These are phyloP conservation scores for Sandelia bainsii DNA, from an alignment of 2,797 vertebrate species.

Conservation along the genomic window DNA sequence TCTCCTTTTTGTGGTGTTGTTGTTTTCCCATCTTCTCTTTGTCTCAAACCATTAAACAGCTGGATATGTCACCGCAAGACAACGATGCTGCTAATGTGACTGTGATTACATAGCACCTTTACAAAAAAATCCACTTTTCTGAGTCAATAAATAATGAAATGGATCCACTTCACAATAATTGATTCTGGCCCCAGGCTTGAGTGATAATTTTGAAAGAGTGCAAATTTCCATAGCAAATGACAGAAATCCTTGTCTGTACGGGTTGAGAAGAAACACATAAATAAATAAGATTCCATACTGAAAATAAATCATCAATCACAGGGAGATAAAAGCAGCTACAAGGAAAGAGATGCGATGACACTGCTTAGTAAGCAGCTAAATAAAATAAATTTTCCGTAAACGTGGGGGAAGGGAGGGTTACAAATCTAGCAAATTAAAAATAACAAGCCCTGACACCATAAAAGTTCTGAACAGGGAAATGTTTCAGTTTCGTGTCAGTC, in stretches of 20 bases:
- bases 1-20: slow-evolving; percentile 1
- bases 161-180: slow-evolving; percentile 33
- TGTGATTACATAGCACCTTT: slow-evolving; percentile 26
- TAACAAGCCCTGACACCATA: neutral
- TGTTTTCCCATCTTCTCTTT: slow-evolving; percentile 14
- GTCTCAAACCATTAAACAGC: slow-evolving; percentile 24
- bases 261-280: slow-evolving; percentile 17
- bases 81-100: slow-evolving; percentile 13
- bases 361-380: neutral
- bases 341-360: neutral
- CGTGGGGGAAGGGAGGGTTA: rapidly evolving
- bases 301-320: slow-evolving; percentile 16
- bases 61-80: slow-evolving; percentile 12
- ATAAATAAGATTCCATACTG: slow-evolving; percentile 11
- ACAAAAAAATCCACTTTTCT: slow-evolving; percentile 20
- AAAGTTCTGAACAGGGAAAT: neutral
- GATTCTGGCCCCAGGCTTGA: slow-evolving; percentile 17
- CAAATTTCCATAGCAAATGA: slow-evolving; percentile 32
- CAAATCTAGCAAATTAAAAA: slow-evolving; percentile 5
- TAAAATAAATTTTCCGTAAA: neutral
- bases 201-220: slow-evolving; percentile 25
- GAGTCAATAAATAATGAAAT: slow-evolving; percentile 31
- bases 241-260: slow-evolving; percentile 15
- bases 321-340: slow-evolving; percentile 6
- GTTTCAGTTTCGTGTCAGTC: neutral